A percentile compares a stretch with the other conserved stretches of the same genome.
phyloP scores from a whole-genome alignment of 2,113 vertebrate species.

The Cynopterus brachyotis region DNA sequence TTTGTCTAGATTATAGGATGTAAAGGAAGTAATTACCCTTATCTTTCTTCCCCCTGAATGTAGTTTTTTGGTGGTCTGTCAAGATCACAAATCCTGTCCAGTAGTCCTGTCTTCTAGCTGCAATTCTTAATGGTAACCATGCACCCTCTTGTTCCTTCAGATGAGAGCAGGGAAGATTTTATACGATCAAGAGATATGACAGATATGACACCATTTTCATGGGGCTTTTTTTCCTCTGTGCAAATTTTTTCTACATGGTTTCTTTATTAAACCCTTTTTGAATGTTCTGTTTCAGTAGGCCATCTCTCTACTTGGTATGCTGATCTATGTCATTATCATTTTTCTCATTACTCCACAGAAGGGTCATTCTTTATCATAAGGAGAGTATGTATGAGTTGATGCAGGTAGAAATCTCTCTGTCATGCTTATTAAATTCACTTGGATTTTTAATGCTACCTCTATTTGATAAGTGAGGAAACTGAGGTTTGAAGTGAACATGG shows the following conservation, averaged over 20 bases:
- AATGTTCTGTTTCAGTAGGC: accelerated
- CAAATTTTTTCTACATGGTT: neutral
- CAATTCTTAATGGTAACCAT: neutral
- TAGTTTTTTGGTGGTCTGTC: neutral
- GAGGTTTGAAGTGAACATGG: neutral
- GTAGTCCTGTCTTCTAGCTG: neutral
- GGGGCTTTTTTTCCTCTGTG: neutral
- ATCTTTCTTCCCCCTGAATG: accelerated
- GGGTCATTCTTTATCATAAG: neutral
- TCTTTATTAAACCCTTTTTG: neutral
- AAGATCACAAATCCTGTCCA: neutral
- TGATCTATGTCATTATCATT: neutral
- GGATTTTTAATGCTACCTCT: neutral
- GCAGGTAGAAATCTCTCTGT: neutral
- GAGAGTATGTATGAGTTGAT: neutral
- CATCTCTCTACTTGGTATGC: neutral
- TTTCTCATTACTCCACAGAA: neutral
- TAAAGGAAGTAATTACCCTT: neutral
- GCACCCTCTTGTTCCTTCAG: neutral
- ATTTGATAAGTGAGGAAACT: neutral
- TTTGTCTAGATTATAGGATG: neutral
- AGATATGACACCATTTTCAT: neutral
- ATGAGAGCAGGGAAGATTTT: neutral
- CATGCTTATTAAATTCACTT: neutral
- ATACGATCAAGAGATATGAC: neutral